These are phyloP conservation scores for Eueremaeus valkanovi DNA, from an alignment of 2,888 invertebrate genomes.

Conservation along the genomic window DNA sequence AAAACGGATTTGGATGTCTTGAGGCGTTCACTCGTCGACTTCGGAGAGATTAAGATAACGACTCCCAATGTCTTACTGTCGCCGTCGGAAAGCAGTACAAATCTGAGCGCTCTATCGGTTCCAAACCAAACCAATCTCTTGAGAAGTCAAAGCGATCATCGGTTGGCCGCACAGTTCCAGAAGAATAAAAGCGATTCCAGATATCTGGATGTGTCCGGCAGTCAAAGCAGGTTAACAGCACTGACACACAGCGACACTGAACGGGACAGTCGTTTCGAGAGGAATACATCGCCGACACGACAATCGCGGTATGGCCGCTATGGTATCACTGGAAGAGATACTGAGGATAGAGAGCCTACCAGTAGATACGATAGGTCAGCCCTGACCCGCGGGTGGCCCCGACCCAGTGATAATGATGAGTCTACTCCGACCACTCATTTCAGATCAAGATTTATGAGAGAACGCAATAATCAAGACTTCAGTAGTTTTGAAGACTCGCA, in stretches of 20 bases:
- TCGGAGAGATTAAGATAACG: conserved; percentile 84
- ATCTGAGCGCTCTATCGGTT: conserved; percentile 24
- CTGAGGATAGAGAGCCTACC: conserved; percentile 2
- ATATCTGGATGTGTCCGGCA: conserved; percentile 37
- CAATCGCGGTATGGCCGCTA: conserved; percentile 1
- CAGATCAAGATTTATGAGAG: conserved; percentile 43
- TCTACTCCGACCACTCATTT: conserved; percentile 39
- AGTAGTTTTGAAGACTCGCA: conserved; percentile 37
- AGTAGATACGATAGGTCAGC: conserved; percentile 22
- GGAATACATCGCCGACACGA: conserved; percentile 34
- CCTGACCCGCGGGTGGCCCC: conserved; percentile 60
- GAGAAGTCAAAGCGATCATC: conserved; percentile 88
- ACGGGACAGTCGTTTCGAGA: conserved; percentile 15
- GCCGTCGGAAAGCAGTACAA: conserved; percentile 40
- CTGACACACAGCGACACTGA: conserved; percentile 37
- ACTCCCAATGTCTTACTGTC: conserved; percentile 51
- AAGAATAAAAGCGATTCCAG: conserved; percentile 1
- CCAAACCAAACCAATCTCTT: conserved; percentile 63
- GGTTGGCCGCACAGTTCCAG: conserved; percentile 68
- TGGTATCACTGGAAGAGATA: not conserved
- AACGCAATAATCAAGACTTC: conserved; percentile 45
- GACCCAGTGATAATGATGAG: conserved; percentile 48
- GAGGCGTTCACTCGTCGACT: conserved; percentile 75
- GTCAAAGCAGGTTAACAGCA: conserved; percentile 6
- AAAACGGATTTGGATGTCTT: conserved; percentile 89